phyloP scores from a whole-genome alignment of 2,113 vertebrate genomes.

The Xiphophorus hellerii region DNA sequence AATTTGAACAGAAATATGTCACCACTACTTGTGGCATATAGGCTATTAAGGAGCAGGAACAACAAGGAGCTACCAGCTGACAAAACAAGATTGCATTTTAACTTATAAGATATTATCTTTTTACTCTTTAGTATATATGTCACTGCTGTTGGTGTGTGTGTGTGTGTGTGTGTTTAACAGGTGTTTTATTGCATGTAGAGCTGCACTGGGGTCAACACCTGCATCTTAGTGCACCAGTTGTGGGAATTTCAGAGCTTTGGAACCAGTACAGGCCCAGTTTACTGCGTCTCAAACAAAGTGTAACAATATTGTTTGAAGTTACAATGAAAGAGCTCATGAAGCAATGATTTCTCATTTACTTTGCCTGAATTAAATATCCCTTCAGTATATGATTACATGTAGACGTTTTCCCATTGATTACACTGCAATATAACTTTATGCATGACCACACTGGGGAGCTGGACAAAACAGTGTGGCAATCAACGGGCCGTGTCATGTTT shows the following conservation, averaged over 20 bases:
- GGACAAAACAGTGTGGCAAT: background rate
- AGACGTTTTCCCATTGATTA: background rate
- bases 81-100: background rate
- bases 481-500: background rate
- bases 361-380: background rate
- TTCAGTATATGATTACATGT: background rate
- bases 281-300: background rate
- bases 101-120: background rate
- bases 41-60: background rate
- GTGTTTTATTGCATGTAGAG: slow-evolving; percentile 33
- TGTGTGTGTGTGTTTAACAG: slow-evolving; percentile 42
- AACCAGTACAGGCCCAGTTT: background rate
- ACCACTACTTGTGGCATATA: too few relatives aligned
- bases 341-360: background rate
- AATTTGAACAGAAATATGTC: too few relatives aligned
- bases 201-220: slow-evolving; percentile 48
- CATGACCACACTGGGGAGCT: background rate
- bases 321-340: background rate
- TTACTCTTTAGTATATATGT: background rate
- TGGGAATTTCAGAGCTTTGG: slow-evolving; percentile 22
- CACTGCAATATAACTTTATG: background rate
- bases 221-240: slow-evolving; percentile 64
- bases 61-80: background rate
- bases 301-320: background rate
- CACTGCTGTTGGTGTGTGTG: background rate